These are phyloP conservation scores for Oncorhynchus keta DNA, from an alignment of 2,113 vertebrate species.

Conservation along the genomic window DNA sequence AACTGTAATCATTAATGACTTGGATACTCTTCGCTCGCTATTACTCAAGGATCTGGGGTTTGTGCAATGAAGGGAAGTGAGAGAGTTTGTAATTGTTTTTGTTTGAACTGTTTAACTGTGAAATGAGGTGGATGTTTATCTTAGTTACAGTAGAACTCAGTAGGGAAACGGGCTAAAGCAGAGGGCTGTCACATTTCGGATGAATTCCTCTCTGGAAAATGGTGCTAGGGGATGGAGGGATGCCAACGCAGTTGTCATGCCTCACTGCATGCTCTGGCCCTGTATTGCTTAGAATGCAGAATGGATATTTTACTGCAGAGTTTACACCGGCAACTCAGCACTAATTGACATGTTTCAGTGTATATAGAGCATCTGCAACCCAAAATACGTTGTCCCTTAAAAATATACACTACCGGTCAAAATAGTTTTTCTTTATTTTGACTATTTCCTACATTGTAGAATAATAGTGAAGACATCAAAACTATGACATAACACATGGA, in stretches of 20 bases:
- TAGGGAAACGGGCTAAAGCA: constrained; percentile 2
- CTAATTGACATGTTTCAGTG: not conserved
- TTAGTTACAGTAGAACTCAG: constrained; percentile 8
- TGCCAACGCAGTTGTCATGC: not conserved
- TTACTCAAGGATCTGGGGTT: not conserved
- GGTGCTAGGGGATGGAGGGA: not conserved
- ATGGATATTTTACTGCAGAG: constrained; percentile 1
- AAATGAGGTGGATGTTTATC: constrained; percentile 17
- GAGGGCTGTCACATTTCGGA: not conserved
- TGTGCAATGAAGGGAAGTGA: not conserved
- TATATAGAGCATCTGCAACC: not conserved
- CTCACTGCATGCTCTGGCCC: constrained; percentile 5
- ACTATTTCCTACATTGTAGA: too few species aligned
- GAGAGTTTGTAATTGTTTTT: not conserved
- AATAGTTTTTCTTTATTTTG: too few species aligned
- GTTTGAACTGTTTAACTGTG: not conserved
- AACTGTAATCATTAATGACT: not conserved
- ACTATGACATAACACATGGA: too few species aligned
- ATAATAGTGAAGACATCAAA: too few species aligned
- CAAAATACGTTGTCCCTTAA: not conserved
- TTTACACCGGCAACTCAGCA: not conserved
- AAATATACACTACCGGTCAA: not conserved
- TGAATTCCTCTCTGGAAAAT: constrained; percentile 2
- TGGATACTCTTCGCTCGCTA: too few species aligned
- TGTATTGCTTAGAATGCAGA: not conserved